Conservation (phyloP, 2,113 vertebrate species). For the Prolemur simus region DNA sequence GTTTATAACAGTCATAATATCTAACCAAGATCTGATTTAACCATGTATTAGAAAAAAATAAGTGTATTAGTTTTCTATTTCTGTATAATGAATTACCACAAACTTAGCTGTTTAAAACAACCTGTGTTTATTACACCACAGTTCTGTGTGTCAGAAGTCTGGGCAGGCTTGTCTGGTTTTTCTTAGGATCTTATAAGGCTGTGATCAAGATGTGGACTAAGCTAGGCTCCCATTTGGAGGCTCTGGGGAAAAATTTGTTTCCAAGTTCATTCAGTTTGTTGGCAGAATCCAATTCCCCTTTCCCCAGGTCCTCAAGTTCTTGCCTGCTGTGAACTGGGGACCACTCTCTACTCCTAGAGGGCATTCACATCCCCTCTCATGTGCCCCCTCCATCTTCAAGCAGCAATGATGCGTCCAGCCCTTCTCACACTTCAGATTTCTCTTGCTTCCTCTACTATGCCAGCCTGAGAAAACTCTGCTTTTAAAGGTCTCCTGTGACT, state of each 20-base stretch:
- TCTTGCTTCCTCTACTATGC: background rate
- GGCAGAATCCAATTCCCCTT: background rate
- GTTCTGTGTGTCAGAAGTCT: too few relatives aligned
- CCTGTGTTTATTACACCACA: background rate
- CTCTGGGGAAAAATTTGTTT: background rate
- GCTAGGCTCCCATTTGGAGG: background rate
- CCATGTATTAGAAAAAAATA: background rate
- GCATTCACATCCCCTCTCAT: too few relatives aligned
- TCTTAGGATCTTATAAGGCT: background rate
- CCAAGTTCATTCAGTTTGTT: background rate
- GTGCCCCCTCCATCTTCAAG: too few relatives aligned
- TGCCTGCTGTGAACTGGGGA: background rate
- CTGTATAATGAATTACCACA: background rate
- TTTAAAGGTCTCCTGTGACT: background rate
- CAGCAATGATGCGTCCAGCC: background rate
- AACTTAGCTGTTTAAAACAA: background rate
- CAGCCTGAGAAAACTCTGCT: background rate
- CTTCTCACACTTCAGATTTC: background rate
- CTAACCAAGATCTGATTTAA: background rate
- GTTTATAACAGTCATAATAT: background rate
- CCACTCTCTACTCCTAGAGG: background rate
- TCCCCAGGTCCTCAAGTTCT: background rate
- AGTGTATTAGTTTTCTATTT: background rate
- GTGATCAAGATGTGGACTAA: background rate
- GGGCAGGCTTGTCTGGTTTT: background rate